These are phyloP conservation scores for Phoxinus dragarum DNA, from an alignment of 2,797 vertebrate genomes.

Conservation along the genomic window DNA sequence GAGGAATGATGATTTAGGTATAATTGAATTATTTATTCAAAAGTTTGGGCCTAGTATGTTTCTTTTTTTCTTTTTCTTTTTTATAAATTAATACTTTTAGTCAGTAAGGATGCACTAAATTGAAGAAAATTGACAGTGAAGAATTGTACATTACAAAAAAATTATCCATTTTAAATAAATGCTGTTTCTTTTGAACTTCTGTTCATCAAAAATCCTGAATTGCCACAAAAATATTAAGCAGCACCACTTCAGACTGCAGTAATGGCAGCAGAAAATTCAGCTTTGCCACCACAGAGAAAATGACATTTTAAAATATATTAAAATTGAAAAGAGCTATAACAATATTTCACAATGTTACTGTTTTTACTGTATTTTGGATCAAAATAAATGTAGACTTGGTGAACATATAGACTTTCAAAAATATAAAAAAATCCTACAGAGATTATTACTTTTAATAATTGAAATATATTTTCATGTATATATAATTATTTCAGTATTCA, in stretches of 20 bases:
- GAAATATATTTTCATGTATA: background rate
- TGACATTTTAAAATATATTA: too few species aligned
- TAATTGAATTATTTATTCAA: background rate
- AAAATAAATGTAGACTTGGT: background rate
- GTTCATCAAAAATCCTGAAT: background rate
- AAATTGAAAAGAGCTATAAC: too few species aligned
- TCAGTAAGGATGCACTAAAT: background rate
- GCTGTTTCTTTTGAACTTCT: background rate
- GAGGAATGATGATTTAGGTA: background rate
- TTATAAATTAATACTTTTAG: background rate
- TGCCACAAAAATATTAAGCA: background rate
- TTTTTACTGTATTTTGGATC: background rate
- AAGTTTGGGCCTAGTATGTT: background rate
- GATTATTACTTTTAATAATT: background rate
- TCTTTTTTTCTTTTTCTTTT: too few species aligned
- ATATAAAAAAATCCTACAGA: background rate
- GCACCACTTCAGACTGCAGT: background rate
- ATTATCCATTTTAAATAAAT: background rate
- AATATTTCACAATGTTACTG: background rate
- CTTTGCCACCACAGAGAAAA: background rate
- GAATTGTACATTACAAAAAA: background rate
- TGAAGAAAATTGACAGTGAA: background rate
- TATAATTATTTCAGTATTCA: background rate
- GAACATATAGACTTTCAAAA: background rate
- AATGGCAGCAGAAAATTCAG: background rate